Evolutionary conservation across 2,888 invertebrate genomes (phyloP).

Genomic region (Napeogenes inachia): DNA sequence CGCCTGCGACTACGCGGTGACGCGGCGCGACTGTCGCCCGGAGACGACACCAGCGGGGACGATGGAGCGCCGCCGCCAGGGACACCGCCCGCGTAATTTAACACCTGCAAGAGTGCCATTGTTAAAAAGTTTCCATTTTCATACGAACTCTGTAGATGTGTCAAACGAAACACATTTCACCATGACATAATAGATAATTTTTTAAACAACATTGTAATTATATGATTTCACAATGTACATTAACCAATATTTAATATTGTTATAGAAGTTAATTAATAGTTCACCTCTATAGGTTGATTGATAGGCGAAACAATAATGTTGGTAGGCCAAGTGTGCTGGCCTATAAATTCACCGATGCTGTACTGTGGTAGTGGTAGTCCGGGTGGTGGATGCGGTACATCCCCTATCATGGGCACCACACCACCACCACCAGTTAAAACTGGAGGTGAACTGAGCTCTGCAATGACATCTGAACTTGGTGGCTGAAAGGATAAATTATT

Average conservation of each 20-base stretch:
- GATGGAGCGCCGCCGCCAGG: conserved; percentile 58
- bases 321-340: conserved; percentile 66
- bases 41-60: conserved; percentile 87
- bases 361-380: conserved; percentile 70
- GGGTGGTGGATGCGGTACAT: conserved; percentile 67
- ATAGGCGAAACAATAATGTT: conserved; percentile 67
- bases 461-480: conserved; percentile 55
- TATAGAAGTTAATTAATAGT: not conserved
- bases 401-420: conserved; percentile 58
- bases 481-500: conserved; percentile 48
- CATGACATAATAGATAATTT: too few species aligned
- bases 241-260: too few species aligned
- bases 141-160: too few species aligned
- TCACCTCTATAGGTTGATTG: conserved; percentile 73
- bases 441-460: conserved; percentile 62
- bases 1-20: conserved; percentile 80
- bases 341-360: conserved; percentile 67
- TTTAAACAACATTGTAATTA: too few species aligned
- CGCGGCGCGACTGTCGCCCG: conserved; percentile 85
- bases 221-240: too few species aligned
- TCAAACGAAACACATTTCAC: too few species aligned
- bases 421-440: conserved; percentile 52
- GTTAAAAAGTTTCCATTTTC: too few species aligned
- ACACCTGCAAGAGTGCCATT: conserved; percentile 43
- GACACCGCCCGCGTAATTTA: conserved; percentile 60